These are phyloP conservation scores for Zaprionus capensis DNA, from an alignment of 1,140 invertebrate genomes.

Conservation along the genomic window DNA sequence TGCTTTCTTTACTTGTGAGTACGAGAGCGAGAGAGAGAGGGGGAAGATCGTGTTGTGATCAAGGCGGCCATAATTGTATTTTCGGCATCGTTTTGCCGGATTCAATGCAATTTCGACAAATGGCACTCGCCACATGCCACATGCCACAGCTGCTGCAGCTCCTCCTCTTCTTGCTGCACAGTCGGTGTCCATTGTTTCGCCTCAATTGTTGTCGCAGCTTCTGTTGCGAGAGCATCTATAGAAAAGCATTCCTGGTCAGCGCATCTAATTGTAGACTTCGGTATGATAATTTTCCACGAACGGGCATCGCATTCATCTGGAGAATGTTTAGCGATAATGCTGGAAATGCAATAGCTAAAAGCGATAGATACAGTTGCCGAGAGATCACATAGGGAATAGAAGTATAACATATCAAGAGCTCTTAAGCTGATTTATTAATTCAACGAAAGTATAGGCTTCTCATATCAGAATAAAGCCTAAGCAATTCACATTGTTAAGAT, in stretches of 20 bases:
- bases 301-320: conserved; percentile 49
- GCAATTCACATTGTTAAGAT: no score
- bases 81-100: conserved; percentile 65
- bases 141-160: conserved; percentile 29
- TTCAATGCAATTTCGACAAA: conserved; percentile 70
- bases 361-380: neutral
- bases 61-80: conserved; percentile 71
- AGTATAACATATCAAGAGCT: neutral
- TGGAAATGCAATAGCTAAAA: conserved; percentile 33
- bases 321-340: conserved; percentile 59
- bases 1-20: conserved; percentile 48
- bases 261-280: conserved; percentile 67
- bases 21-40: conserved; percentile 15
- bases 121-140: conserved; percentile 54
- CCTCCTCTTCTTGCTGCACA: conserved; percentile 19
- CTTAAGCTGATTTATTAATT: neutral
- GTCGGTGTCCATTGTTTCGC: conserved; percentile 58
- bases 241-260: conserved; percentile 54
- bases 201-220: conserved; percentile 46
- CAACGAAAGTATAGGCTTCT: no score
- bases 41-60: conserved; percentile 67
- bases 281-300: conserved; percentile 70
- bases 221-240: conserved; percentile 55
- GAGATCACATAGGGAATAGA: neutral
- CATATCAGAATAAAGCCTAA: no score